phyloP scores from a whole-genome alignment of 2,888 invertebrate genomes.

The Tricholauxania praeusta region DNA sequence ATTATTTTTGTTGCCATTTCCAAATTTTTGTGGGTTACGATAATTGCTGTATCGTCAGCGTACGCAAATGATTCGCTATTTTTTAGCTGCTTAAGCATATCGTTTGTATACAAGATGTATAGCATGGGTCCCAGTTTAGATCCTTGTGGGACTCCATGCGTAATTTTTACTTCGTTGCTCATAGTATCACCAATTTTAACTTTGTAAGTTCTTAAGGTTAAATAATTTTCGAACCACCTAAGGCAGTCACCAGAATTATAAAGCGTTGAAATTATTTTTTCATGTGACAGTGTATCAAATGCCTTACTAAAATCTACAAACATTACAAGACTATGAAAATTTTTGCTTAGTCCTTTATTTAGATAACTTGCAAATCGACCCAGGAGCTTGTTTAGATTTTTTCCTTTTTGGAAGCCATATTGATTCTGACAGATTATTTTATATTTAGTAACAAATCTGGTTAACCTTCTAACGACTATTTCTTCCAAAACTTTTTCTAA shows the following conservation, averaged over 20 bases:
- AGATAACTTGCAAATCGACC: conserved; percentile 10
- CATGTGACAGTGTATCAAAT: conserved; percentile 30
- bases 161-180: not conserved
- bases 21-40: conserved; percentile 22
- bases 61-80: conserved; percentile 10
- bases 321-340: not conserved
- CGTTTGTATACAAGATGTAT: conserved; percentile 26
- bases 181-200: conserved; percentile 4
- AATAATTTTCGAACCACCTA: conserved; percentile 28
- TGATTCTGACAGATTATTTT: conserved; percentile 15
- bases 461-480: conserved; percentile 28
- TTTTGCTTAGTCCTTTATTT: conserved; percentile 22
- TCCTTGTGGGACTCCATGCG: conserved; percentile 18
- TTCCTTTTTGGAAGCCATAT: conserved; percentile 23
- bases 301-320: conserved; percentile 37
- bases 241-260: conserved; percentile 5
- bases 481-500: conserved; percentile 35
- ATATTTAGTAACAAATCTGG: conserved; percentile 14
- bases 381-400: conserved; percentile 26
- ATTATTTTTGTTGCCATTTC: conserved; percentile 12
- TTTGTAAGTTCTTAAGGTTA: not conserved
- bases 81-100: conserved; percentile 11
- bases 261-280: not conserved
- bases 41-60: conserved; percentile 31
- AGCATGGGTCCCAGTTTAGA: conserved; percentile 23